These are phyloP conservation scores for Limnephilus rhombicus DNA, from an alignment of 2,888 invertebrate genomes.

Conservation along the genomic window DNA sequence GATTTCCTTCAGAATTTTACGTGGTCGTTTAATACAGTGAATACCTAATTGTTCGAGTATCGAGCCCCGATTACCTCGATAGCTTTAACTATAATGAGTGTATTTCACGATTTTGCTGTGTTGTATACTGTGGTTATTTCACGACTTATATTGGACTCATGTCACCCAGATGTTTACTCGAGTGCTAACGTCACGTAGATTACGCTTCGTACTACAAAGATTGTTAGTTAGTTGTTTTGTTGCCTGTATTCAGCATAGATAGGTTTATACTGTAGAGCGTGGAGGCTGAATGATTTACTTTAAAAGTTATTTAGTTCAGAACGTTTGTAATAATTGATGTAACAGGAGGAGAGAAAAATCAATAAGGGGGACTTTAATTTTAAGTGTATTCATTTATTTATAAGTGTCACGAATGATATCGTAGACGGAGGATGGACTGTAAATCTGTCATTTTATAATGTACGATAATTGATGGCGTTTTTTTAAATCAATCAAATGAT, in stretches of 20 bases:
- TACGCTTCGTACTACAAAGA: not conserved
- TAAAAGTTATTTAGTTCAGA: not conserved
- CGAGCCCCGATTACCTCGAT: not conserved
- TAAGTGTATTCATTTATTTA: no score
- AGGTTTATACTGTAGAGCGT: not conserved
- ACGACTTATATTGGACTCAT: slow-evolving; percentile 42
- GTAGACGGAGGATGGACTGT: no score
- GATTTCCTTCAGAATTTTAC: slow-evolving; percentile 38
- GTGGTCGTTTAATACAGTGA: slow-evolving; percentile 6
- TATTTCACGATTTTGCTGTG: not conserved
- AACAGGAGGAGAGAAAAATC: not conserved
- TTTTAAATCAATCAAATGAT: no score
- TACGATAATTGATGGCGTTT: no score
- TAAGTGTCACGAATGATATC: no score
- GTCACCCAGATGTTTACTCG: slow-evolving; percentile 26
- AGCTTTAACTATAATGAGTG: not conserved
- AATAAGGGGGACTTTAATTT: no score
- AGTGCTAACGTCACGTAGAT: not conserved
- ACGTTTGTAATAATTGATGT: not conserved
- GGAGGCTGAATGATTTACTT: not conserved
- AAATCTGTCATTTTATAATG: no score
- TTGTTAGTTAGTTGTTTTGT: not conserved
- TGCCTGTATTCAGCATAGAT: not conserved
- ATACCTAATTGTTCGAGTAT: slow-evolving; percentile 29
- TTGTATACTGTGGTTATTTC: not conserved